Conservation (phyloP, 2,888 invertebrate genomes). For the Cinara cedri region DNA sequence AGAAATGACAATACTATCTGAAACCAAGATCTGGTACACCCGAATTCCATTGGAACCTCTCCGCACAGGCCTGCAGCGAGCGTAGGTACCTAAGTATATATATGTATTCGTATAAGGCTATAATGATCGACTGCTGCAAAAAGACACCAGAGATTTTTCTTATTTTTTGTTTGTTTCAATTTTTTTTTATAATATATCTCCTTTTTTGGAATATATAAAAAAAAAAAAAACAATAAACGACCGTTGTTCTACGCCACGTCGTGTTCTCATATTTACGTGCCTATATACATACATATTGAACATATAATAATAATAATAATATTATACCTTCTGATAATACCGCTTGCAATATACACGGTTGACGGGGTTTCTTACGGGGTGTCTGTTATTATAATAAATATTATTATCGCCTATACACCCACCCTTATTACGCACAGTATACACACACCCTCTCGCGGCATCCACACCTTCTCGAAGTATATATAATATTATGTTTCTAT, state of each 20-base stretch:
- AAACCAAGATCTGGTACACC: slow-evolving; percentile 46
- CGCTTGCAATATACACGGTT: background rate
- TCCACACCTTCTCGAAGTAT: slow-evolving; percentile 3
- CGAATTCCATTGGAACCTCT: slow-evolving; percentile 38
- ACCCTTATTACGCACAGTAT: slow-evolving; percentile 12
- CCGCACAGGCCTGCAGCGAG: background rate
- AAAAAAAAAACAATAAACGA: slow-evolving; percentile 15
- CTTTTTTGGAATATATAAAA: background rate
- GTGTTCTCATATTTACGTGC: no score
- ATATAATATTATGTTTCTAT: background rate
- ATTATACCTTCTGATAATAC: no score
- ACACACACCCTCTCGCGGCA: slow-evolving; percentile 2
- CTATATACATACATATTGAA: no score
- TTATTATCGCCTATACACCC: slow-evolving; percentile 4
- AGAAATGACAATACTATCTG: slow-evolving; percentile 56
- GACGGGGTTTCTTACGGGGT: background rate
- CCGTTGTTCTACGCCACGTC: background rate
- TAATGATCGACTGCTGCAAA: slow-evolving; percentile 49
- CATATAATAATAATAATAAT: no score
- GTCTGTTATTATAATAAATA: background rate
- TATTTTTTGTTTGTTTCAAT: background rate
- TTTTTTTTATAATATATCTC: background rate
- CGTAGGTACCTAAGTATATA: no score
- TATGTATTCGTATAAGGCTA: slow-evolving; percentile 1
- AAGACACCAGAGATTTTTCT: slow-evolving; percentile 33